phyloP scores from a whole-genome alignment of 2,113 vertebrate genomes.

The Poeciliopsis turrubarensis region DNA sequence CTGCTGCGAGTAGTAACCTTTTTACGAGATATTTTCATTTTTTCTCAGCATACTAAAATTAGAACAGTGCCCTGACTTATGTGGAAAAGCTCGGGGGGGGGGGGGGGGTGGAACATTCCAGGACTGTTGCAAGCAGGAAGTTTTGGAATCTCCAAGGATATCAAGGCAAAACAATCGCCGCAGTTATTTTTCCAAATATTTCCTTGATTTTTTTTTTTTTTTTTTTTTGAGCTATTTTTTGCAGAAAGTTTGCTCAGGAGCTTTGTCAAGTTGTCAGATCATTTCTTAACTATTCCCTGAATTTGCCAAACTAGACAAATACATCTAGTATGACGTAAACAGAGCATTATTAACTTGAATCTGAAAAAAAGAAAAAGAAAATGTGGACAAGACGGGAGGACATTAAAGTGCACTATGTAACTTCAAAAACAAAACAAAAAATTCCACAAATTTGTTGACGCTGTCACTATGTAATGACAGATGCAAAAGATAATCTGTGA shows the following conservation, averaged over 20 bases:
- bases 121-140: conserved; percentile 75
- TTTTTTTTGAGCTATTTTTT: conserved; percentile 20
- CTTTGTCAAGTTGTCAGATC: conserved; percentile 32
- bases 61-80: conserved; percentile 73
- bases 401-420: background rate
- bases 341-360: background rate
- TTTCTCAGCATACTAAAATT: conserved; percentile 64
- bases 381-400: conserved; percentile 2
- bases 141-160: conserved; percentile 82
- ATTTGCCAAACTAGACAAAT: conserved; percentile 14
- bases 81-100: conserved; percentile 75
- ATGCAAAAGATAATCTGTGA: too few relatives aligned
- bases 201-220: conserved; percentile 42
- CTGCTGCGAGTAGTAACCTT: conserved; percentile 19
- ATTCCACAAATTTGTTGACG: too few relatives aligned
- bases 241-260: conserved; percentile 42
- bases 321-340: background rate
- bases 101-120: conserved; percentile 77
- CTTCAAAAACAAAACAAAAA: too few relatives aligned
- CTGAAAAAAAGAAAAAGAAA: background rate
- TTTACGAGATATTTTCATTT: conserved; percentile 45
- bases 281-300: conserved; percentile 45
- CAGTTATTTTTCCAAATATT: conserved; percentile 71
- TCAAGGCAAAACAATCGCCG: conserved; percentile 76
- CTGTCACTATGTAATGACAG: too few relatives aligned